phyloP scores from a whole-genome alignment of 2,888 invertebrate species.

The Ganaspis brasiliensis region DNA sequence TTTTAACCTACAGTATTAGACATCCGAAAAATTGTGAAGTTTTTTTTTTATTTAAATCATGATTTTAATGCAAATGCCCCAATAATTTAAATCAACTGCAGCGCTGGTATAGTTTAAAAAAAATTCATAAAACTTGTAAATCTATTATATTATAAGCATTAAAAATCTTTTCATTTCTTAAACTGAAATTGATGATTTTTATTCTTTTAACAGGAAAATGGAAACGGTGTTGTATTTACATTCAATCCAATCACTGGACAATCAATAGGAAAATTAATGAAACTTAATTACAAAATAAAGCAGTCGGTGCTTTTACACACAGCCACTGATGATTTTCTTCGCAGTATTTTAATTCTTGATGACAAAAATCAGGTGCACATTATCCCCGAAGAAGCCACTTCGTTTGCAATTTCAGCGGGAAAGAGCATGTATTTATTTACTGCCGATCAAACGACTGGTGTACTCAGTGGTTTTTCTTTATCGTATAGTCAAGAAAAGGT shows the following conservation, averaged over 20 bases:
- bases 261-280: constrained; percentile 82
- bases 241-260: constrained; percentile 96
- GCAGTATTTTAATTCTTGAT: constrained; percentile 90
- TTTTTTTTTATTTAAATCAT: too few relatives aligned
- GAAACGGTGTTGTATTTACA: constrained; percentile 87
- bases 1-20: too few relatives aligned
- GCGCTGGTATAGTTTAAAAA: too few relatives aligned
- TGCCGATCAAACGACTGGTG: constrained; percentile 83
- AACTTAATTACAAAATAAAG: constrained; percentile 86
- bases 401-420: constrained; percentile 81
- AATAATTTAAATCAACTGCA: too few relatives aligned
- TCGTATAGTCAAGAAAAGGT: constrained; percentile 80
- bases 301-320: constrained; percentile 89
- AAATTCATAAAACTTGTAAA: too few relatives aligned
- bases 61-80: too few relatives aligned
- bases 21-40: too few relatives aligned
- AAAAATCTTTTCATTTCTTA: too few relatives aligned
- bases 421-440: constrained; percentile 85
- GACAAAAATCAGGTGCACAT: constrained; percentile 85
- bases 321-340: constrained; percentile 88
- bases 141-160: too few relatives aligned
- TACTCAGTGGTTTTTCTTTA: constrained; percentile 85
- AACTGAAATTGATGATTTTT: neutral
- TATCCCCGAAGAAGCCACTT: constrained; percentile 83
- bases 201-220: constrained; percentile 81